phyloP scores from a whole-genome alignment of 64 coral and sea anemone genomes.

The Anthopleura sola region DNA sequence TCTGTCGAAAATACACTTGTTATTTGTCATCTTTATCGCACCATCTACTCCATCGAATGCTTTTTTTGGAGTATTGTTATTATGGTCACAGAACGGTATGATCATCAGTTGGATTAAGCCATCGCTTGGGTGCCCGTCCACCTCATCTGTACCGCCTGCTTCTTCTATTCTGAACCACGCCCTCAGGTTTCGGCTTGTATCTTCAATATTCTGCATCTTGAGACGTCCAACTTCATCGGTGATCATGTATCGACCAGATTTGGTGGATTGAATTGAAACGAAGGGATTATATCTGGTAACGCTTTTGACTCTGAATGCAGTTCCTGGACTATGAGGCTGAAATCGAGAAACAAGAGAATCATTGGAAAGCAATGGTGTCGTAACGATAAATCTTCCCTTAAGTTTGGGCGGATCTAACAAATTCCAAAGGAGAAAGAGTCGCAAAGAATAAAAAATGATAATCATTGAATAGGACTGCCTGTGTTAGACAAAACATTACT shows the following conservation, averaged over 20 bases:
- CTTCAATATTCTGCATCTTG: neutral
- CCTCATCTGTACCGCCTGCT: neutral
- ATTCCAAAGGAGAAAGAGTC: too few relatives aligned
- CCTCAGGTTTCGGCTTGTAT: neutral
- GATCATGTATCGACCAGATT: neutral
- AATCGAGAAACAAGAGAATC: neutral
- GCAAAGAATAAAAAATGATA: too few relatives aligned
- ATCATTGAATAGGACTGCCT: too few relatives aligned
- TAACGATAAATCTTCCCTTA: too few relatives aligned
- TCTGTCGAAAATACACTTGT: too few relatives aligned
- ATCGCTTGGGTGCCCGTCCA: neutral
- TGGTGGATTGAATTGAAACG: conserved; percentile 12
- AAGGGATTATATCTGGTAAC: neutral
- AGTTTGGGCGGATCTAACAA: too few relatives aligned
- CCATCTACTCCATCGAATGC: too few relatives aligned
- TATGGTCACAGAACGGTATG: neutral
- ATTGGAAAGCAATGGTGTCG: too few relatives aligned
- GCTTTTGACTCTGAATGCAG: neutral
- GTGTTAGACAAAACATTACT: too few relatives aligned
- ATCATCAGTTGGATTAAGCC: neutral
- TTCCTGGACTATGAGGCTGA: neutral
- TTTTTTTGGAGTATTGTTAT: neutral
- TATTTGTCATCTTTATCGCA: too few relatives aligned
- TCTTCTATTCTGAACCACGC: neutral
- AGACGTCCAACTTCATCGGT: neutral